These are phyloP conservation scores for Xestia xanthographa DNA, from an alignment of 2,888 invertebrate species.

Conservation along the genomic window DNA sequence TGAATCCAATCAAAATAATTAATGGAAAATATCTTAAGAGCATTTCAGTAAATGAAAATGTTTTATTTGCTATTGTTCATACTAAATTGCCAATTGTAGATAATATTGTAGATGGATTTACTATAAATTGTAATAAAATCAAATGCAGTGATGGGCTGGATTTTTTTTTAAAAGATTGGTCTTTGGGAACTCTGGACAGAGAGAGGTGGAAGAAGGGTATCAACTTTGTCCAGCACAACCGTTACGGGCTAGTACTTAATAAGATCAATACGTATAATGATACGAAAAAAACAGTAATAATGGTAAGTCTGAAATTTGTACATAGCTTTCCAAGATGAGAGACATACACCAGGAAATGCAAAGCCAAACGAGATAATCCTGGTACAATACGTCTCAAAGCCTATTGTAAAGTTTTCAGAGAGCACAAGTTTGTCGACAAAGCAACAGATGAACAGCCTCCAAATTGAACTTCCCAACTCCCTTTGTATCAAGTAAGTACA, in stretches of 20 bases:
- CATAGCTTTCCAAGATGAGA: background rate
- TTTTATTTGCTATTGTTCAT: background rate
- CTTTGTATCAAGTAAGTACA: slow-evolving; percentile 28
- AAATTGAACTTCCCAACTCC: slow-evolving; percentile 42
- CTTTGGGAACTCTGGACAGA: background rate
- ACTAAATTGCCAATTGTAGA: background rate
- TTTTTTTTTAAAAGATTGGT: background rate
- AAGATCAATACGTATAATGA: background rate
- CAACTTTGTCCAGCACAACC: background rate
- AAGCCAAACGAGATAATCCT: slow-evolving; percentile 5
- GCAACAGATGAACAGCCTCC: slow-evolving; percentile 34
- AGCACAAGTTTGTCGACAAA: slow-evolving; percentile 40
- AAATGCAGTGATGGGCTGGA: background rate
- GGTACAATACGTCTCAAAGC: background rate
- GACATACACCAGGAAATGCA: background rate
- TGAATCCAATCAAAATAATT: slow-evolving; percentile 18
- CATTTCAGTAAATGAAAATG: background rate
- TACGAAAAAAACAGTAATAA: no score
- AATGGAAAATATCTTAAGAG: slow-evolving; percentile 5
- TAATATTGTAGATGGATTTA: background rate
- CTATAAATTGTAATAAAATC: background rate
- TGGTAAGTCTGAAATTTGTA: background rate
- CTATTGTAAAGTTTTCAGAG: slow-evolving; percentile 34
- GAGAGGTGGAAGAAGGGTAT: background rate
- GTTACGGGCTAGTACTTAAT: background rate